Evolutionary conservation across 2,888 invertebrate species (phyloP), one percentile per base, ranked within the genome.

Genomic region (Trilocha varians): DNA sequence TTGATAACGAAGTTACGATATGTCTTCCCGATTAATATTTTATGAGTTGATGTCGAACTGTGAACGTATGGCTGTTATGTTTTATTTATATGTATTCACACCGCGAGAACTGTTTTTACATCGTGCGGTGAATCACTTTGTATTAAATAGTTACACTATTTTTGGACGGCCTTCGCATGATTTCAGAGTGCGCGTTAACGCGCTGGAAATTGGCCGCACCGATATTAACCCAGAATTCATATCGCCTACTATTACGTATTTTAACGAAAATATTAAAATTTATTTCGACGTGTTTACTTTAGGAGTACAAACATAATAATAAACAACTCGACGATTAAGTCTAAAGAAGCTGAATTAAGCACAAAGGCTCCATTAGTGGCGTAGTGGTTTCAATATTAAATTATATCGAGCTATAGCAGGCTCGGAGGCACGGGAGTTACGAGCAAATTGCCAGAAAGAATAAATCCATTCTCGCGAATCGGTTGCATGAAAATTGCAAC

Each of bases 401-500:
- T 72, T 71, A 73, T 67, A 69, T 62, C 58, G 55, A 57, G 63
- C 67, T 68, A 67, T 65, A 63, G 62, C 61, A 60, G 66, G 53
- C 56, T 57, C 57, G 66, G 60, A 11, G 11, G 25, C 11, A 9
- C n/a, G n/a, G n/a, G 66, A 72, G 67, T 69, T 67, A 65, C 65
- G 68, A 71, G 68, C 68, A 76, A 76, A 78, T 77, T 75, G 72
- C 70, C 67, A 75, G 78, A 78, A 80, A 77, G 73, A 78, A 80
- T 72, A 74, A 76, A 79, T 78, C 75, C 72, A 71, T 77, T 76
- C 73, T 72, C 69, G 70, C 67, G 72, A 66, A 78, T 79, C 73
- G 75, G 77, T 75, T 80, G 80, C 80, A 80, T 77, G 79, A 76
- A 78, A 77, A 82, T 80, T 79, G 80, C 79, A 82, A 76, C 77